Evolutionary conservation across 2,113 vertebrate genomes (phyloP), one percentile per base, ranked within the genome.

Genomic region (Mesitornis unicolor): DNA sequence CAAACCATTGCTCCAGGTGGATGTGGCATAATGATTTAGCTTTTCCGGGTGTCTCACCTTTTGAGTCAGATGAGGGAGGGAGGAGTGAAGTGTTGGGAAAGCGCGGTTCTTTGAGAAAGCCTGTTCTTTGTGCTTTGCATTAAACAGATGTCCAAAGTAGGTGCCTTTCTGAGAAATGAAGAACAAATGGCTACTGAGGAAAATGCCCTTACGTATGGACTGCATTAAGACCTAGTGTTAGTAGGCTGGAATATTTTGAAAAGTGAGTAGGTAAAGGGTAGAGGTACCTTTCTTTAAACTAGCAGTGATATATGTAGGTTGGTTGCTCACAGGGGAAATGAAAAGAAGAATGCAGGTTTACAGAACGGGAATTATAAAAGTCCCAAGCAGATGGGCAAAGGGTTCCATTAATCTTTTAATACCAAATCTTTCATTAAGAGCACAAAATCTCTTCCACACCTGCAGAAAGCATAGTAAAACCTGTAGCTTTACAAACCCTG

Each of bases 341-440:
- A 89, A 57, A 74, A 88, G 47, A 89, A 56, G 36, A n/a, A 50
- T 20, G 45, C 82, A 63, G 22, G 9, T 85, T 75, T 87, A 47
- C 56, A 63, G 22, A 33, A 50, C 9, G 21, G 69, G 54, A 63
- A 8, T 60, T 38, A 5, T 28, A 38, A 77, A 93, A 77, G 35
- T 13, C 80, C 91, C 13, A 9, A 83, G 45, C 83, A 65, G 61
- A 70, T 51, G 69, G 56, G 31, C 73, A 61, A 24, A 84, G 54
- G 50, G 74, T 69, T 94, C 73, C 85, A 84, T 94, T 93, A 60
- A 14, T 90, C 90, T 95, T 89, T 94, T 83, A 88, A 89, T 93
- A 95, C 59, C 65, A 13, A 43, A 40, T 82, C 69, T 93, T 96
- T 92, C 87, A 87, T 76, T 93, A 92, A 78, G 42, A 65, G 43